phyloP scores from a whole-genome alignment of 92 coral and sea anemone genomes.

The Paramuricea clavata region DNA sequence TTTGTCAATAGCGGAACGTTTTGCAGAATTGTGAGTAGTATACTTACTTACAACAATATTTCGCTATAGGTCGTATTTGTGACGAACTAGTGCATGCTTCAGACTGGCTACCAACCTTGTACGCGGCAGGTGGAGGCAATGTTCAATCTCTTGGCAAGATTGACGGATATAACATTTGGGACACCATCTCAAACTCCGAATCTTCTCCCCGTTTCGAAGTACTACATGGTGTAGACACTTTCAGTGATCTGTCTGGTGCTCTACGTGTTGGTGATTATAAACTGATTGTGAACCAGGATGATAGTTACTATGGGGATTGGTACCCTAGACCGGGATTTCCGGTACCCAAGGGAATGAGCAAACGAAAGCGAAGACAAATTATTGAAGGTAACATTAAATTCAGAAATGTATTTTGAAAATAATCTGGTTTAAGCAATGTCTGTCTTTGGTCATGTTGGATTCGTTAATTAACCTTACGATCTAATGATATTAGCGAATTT shows the following conservation, averaged over 20 bases:
- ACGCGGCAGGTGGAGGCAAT: slow-evolving; percentile 87
- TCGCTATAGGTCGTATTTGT: slow-evolving; percentile 83
- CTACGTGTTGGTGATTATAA: slow-evolving; percentile 98
- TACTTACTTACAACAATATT: neutral
- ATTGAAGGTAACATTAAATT: slow-evolving; percentile 77
- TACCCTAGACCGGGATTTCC: slow-evolving; percentile 84
- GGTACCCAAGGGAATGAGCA: slow-evolving; percentile 6
- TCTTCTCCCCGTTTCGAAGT: slow-evolving; percentile 94
- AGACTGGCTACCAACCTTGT: slow-evolving; percentile 96
- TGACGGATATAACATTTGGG: slow-evolving; percentile 95
- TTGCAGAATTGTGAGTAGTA: too few relatives aligned
- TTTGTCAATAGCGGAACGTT: too few relatives aligned
- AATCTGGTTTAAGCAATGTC: too few relatives aligned
- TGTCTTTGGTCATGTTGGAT: too few relatives aligned
- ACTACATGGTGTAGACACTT: slow-evolving; percentile 90
- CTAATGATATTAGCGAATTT: too few relatives aligned
- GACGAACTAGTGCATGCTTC: slow-evolving; percentile 91
- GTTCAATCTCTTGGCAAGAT: slow-evolving; percentile 74
- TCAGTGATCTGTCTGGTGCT: slow-evolving; percentile 84
- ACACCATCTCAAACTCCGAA: slow-evolving; percentile 76
- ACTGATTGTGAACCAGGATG: slow-evolving; percentile 83
- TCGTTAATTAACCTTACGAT: too few relatives aligned
- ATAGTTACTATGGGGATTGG: slow-evolving; percentile 93
- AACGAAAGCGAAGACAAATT: slow-evolving; percentile 67
- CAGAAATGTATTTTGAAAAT: too few relatives aligned